Conservation (phyloP, 2,797 vertebrate genomes). For the Poeciliopsis infans region DNA sequence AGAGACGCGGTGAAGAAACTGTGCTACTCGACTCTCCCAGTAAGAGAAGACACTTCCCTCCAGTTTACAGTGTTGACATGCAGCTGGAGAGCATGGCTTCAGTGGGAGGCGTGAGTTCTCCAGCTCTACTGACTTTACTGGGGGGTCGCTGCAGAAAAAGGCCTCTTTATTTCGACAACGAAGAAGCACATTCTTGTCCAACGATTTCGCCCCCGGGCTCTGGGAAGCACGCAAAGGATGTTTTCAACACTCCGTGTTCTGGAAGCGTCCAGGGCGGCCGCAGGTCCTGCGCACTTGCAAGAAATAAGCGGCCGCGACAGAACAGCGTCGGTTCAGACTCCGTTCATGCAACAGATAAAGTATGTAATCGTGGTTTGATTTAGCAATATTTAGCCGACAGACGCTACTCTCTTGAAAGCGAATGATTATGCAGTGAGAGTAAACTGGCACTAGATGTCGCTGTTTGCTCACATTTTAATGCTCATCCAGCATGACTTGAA, state of each 20-base stretch:
- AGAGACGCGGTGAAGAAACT: constrained; percentile 70
- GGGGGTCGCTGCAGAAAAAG: constrained; percentile 73
- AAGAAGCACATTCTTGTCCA: not conserved
- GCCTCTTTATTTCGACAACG: constrained; percentile 36
- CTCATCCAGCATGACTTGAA: not conserved
- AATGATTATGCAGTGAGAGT: not conserved
- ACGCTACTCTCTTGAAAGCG: not conserved
- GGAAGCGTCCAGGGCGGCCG: constrained; percentile 47
- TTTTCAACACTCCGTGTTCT: constrained; percentile 30
- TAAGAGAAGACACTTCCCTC: constrained; percentile 55
- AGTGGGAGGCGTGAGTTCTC: constrained; percentile 34
- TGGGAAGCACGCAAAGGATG: not conserved
- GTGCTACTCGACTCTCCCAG: constrained; percentile 46
- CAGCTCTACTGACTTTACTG: constrained; percentile 44
- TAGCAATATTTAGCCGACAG: not conserved
- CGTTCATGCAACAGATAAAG: not conserved
- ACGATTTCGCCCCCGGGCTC: constrained; percentile 12
- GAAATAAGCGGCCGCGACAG: constrained; percentile 57
- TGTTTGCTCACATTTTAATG: not conserved
- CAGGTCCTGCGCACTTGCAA: not conserved
- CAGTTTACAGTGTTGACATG: constrained; percentile 34
- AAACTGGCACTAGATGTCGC: constrained; percentile 51
- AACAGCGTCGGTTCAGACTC: constrained; percentile 18
- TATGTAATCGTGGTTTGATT: constrained; percentile 40
- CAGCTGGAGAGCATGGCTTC: constrained; percentile 38